Evolutionary conservation across 37 sponge, comb jelly and placozoan genomes (phyloP).

Genomic region (Corticium candelabrum): DNA sequence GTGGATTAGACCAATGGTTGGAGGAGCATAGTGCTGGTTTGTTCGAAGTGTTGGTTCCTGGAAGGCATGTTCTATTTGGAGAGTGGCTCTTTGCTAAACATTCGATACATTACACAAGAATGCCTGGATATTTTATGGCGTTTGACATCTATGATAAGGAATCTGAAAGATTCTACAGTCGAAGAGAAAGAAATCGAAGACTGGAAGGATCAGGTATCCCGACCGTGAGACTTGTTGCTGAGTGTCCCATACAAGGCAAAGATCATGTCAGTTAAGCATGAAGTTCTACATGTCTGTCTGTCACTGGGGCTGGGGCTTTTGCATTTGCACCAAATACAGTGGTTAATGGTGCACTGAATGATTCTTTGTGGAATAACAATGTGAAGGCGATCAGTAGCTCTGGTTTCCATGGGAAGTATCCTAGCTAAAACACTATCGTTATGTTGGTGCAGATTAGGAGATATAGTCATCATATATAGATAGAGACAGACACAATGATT

Average conservation of each 20-base stretch:
- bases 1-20: constrained; percentile 63
- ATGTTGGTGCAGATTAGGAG: too few species aligned
- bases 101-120: constrained; percentile 74
- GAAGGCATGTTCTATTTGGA: constrained; percentile 64
- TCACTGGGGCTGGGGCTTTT: too few species aligned
- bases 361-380: too few species aligned
- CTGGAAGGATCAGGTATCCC: constrained; percentile 46
- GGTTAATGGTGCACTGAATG: too few species aligned
- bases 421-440: too few species aligned
- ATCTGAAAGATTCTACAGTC: constrained; percentile 45
- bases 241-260: constrained; percentile 32
- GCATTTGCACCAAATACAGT: too few species aligned
- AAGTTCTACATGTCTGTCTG: neutral
- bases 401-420: too few species aligned
- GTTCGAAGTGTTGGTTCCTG: constrained; percentile 44
- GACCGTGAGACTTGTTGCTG: constrained; percentile 43
- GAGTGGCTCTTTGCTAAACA: constrained; percentile 93
- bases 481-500: too few species aligned
- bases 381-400: too few species aligned
- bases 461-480: too few species aligned
- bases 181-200: constrained; percentile 53
- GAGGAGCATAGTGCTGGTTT: constrained; percentile 49
- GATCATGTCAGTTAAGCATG: constrained; percentile 40
- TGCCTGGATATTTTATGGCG: constrained; percentile 71
- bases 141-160: constrained; percentile 63